Evolutionary conservation across 2,113 vertebrate species (phyloP), one percentile per base, ranked within the genome.

Genomic region (Osmerus mordax): DNA sequence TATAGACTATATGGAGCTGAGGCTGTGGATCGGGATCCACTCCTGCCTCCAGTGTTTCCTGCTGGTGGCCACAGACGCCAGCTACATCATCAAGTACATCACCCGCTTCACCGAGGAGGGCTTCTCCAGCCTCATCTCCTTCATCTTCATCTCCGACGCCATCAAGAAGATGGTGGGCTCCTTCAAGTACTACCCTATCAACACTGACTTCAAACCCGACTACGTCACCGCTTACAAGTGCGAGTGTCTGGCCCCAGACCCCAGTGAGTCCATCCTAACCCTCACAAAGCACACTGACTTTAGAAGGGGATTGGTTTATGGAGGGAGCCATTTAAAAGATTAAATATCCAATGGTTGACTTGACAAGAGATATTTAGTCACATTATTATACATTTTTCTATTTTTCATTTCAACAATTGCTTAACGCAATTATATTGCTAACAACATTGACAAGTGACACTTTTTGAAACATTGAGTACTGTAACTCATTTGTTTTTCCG

Each of bases 131-230:
- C 95, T 96, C 83, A 96, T 96, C 88, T 96, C 95, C 89, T 94
- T 96, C 90, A 96, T 96, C 86, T 96, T 96, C 88, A 96, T 96
- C 89, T 96, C 95, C 0, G 95, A 96, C 0, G 94, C 95, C 80
- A 92, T 96, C 86, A 96, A 95, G 87, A 96, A 96, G 86, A 95
- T 96, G 94, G 92, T 94, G 0, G 89, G 93, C 18, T 88, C 95
- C 87, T 97, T 99, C 82, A 94, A 91, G 53, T 96, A 96, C 78
- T 99, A 98, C 71, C 97, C 97, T 86, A 96, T 99, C 92, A 97
- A 99, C 85, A 89, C 89, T 0, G 92, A 95, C 89, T 99, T 97
- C 90, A 95, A 95, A 67, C 94, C 96, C 0, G 95, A 99, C 90
- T 94, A 94, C 1, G 92, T 99, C 84, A 98, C 97, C 53, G 84